Evolutionary conservation across 2,797 vertebrate species (phyloP).

Genomic region (Enteromius viviparus): DNA sequence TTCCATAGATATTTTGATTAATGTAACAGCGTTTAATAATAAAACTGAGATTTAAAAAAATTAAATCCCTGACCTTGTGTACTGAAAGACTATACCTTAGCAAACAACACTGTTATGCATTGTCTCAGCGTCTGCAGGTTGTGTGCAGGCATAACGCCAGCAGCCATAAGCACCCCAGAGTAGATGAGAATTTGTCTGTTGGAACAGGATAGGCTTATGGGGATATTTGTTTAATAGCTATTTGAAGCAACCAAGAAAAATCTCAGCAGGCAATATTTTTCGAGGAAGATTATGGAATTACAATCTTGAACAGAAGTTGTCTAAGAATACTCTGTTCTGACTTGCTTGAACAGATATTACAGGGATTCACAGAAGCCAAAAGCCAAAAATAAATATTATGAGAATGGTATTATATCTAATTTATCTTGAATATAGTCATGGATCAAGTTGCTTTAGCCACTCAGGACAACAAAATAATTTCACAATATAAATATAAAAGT

Average conservation of each 20-base stretch:
- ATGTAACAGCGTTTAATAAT: background rate
- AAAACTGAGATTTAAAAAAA: background rate
- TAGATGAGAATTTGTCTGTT: slow-evolving; percentile 6
- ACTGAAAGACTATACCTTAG: background rate
- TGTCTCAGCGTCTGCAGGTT: background rate
- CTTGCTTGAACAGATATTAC: slow-evolving; percentile 4
- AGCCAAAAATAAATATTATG: background rate
- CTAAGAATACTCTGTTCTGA: slow-evolving; percentile 20
- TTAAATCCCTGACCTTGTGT: background rate
- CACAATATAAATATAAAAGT: background rate
- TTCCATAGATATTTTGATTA: background rate
- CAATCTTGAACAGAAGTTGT: slow-evolving; percentile 18
- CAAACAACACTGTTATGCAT: background rate
- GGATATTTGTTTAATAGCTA: slow-evolving; percentile 32
- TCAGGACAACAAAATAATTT: background rate
- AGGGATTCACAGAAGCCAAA: background rate
- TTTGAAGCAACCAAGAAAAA: slow-evolving; percentile 17
- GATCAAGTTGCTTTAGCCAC: background rate
- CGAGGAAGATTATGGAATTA: slow-evolving; percentile 33
- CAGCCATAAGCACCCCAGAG: background rate
- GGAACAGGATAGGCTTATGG: slow-evolving; percentile 18
- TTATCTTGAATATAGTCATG: background rate
- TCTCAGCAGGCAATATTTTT: slow-evolving; percentile 19
- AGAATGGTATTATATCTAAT: background rate
- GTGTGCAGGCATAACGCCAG: slow-evolving; percentile 56